Evolutionary conservation across 2,797 vertebrate species (phyloP), one percentile per base, ranked within the genome.

Genomic region (Mormyrops boulengeri): DNA sequence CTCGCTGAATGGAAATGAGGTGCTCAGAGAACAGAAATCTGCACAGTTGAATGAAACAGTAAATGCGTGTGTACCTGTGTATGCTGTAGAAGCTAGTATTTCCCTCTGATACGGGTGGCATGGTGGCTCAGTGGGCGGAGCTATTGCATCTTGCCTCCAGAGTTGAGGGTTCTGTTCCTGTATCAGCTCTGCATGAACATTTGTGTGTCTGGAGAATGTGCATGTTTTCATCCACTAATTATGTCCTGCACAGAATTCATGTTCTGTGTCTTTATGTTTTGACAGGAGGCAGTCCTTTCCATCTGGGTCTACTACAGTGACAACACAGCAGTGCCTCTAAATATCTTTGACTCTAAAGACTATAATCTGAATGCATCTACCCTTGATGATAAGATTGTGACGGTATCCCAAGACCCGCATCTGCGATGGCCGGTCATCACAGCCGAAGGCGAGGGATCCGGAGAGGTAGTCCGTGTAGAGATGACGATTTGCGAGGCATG

Each of bases 241-340:
- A 52, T 44, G 38, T 60, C 73, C 62, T 38, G 11, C 77, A 53
- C 7, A 60, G 44, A 84, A 19, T n/a, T 84, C 6, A 12, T 44
- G 5, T 34, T 34, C 57, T 52, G n/a, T n/a, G 53, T 14, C 52
- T n/a, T 30, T 91, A 3, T 91, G 34, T 91, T 88, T 88, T 89
- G 17, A 77, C 95, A 99, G 99, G 99, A 99, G 95, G 98, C 96
- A 89, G 96, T 97, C 90, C 93, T 99, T 91, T 99, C 97, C 41
- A 95, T 99, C 89, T 99, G 98, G 99, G 96, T 99, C 92, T 97
- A 97, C 90, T 99, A 97, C 95, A 99, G 97, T 0, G 99, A 99
- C 1, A 97, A 97, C 93, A 98, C 98, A 52, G 97, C 97, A 0
- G 96, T 96, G 3, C 97, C 97, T 0, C 96, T 99, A 90, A 97